phyloP scores from a whole-genome alignment of 2,797 vertebrate species.

The Morus bassanus region DNA sequence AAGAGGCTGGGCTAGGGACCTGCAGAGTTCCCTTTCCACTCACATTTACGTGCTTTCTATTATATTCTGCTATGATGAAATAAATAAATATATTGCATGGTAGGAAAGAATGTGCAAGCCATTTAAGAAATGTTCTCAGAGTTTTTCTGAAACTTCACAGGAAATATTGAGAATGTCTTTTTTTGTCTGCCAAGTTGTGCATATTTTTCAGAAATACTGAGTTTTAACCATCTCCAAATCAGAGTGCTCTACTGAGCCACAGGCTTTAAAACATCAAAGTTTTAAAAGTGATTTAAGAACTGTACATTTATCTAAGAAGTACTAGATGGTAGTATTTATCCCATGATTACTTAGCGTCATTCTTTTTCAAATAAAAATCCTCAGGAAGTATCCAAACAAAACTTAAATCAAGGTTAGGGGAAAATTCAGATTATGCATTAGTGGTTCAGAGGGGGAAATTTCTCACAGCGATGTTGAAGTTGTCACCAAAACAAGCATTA shows the following conservation, averaged over 20 bases:
- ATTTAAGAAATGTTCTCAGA: background rate
- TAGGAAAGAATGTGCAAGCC: background rate
- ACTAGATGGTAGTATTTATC: background rate
- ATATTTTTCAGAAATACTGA: background rate
- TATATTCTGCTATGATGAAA: background rate
- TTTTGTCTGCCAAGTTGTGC: background rate
- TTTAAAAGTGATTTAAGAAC: background rate
- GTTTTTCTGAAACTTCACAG: background rate
- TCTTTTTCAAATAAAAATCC: background rate
- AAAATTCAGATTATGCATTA: background rate
- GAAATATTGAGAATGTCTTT: background rate
- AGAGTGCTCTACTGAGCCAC: background rate
- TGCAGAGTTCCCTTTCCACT: background rate
- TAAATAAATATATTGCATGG: background rate
- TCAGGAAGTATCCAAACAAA: background rate
- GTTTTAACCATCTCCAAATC: background rate
- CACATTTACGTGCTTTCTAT: background rate
- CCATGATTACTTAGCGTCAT: background rate
- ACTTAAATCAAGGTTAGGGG: background rate
- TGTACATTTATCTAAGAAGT: background rate
- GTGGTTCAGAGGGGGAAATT: background rate
- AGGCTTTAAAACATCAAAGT: background rate
- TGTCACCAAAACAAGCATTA: background rate
- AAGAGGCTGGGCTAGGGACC: background rate
- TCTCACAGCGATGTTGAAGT: background rate